A percentile compares a stretch with the other conserved stretches of the same genome.
Evolutionary conservation across 2,888 invertebrate species (phyloP).

Genomic region (Pediacus dermestoides): DNA sequence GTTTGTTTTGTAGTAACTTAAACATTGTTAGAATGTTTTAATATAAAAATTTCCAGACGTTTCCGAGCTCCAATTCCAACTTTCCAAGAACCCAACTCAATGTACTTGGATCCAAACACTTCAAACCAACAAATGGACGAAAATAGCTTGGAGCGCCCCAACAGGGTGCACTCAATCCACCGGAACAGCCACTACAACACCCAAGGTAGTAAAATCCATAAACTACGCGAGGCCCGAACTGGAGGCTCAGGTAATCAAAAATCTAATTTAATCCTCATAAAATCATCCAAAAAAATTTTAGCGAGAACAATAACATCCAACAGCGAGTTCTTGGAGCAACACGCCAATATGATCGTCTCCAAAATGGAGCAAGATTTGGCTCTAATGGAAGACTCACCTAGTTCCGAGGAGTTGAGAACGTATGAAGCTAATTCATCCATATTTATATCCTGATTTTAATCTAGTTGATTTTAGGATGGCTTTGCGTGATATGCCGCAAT

Average conservation of each 20-base stretch:
- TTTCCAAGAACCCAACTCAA: too few species aligned
- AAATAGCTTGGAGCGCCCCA: slow-evolving; percentile 2
- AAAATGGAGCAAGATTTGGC: slow-evolving; percentile 63
- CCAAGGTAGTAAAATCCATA: slow-evolving; percentile 16
- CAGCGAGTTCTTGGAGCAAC: slow-evolving; percentile 38
- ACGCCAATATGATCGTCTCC: slow-evolving; percentile 60
- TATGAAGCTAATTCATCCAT: too few species aligned
- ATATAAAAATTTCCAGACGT: too few species aligned
- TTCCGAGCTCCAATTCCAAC: too few species aligned
- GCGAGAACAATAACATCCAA: not conserved
- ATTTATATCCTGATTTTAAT: too few species aligned
- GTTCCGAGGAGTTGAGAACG: slow-evolving; percentile 62
- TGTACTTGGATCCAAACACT: too few species aligned
- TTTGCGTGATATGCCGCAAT: slow-evolving; percentile 65
- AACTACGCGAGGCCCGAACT: slow-evolving; percentile 22
- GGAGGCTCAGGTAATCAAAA: slow-evolving; percentile 14
- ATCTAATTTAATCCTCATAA: slow-evolving; percentile 3
- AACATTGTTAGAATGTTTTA: too few species aligned
- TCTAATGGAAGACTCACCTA: slow-evolving; percentile 63
- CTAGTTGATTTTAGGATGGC: slow-evolving; percentile 42
- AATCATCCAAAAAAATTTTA: slow-evolving; percentile 1
- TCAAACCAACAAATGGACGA: too few species aligned
- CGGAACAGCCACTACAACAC: slow-evolving; percentile 16
- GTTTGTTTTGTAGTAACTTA: too few species aligned
- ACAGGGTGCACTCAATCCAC: slow-evolving; percentile 25